phyloP scores from a whole-genome alignment of 2,797 vertebrate genomes.

The Myiotriccus ornatus region DNA sequence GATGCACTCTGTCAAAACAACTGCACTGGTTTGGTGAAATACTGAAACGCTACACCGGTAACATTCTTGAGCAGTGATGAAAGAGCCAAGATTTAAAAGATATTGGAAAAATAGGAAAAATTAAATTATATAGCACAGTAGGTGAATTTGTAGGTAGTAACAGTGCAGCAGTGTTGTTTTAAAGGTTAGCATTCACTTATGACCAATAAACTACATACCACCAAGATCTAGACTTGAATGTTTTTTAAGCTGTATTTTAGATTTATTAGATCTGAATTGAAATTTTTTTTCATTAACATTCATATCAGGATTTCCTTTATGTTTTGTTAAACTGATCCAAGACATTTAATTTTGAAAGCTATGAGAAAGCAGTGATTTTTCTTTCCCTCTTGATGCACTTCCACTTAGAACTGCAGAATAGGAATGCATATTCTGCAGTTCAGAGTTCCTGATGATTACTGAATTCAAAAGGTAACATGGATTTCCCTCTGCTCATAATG shows the following conservation, averaged over 20 bases:
- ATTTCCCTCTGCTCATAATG: not conserved
- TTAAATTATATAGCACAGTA: not conserved
- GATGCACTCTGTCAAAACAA: not conserved
- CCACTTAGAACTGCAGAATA: not conserved
- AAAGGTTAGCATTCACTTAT: not conserved
- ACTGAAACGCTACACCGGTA: not conserved
- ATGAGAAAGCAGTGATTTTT: not conserved
- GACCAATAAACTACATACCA: not conserved
- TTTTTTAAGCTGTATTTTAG: not conserved
- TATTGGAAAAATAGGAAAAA: not conserved
- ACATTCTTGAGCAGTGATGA: not conserved
- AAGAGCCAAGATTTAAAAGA: not conserved
- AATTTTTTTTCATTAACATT: not conserved
- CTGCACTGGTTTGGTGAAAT: not conserved
- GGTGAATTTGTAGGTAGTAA: not conserved
- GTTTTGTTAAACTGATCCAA: not conserved
- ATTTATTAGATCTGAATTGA: not conserved
- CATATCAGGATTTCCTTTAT: not conserved
- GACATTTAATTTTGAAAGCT: not conserved
- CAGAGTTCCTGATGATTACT: not conserved
- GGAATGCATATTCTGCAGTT: not conserved
- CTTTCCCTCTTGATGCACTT: not conserved
- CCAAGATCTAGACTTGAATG: not conserved
- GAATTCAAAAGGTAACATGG: not conserved
- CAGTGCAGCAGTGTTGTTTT: not conserved